Evolutionary conservation across 2,113 vertebrate species (phyloP), one percentile per base, ranked within the genome.

Genomic region (Athene cunicularia): DNA sequence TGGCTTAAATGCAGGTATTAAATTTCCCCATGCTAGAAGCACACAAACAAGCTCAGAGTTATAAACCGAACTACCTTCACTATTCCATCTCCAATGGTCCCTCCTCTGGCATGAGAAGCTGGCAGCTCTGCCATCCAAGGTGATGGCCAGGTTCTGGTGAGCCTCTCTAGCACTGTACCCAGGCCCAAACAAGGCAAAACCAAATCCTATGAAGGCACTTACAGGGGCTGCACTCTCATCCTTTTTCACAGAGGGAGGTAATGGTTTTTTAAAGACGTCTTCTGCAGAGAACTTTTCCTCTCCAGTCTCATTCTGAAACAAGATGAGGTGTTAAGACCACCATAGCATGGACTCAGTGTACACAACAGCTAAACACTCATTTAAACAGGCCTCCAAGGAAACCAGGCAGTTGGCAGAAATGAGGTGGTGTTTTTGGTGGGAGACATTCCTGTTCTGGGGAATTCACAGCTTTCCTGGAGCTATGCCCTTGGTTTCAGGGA

Each of bases 251-350:
- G 97, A 95, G 56, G 99, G 99, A 90, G 99, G 98, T 49, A 99
- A 97, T 28, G 99, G 99, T 88, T 99, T 99, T 98, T 99, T 99
- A 96, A 99, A 99, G 62, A 99, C 98, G 21, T 99, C 99, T 79
- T 99, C 99, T 72, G 95, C 96, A 66, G 98, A 81, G 14, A 93
- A 70, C 50, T 97, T 98, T 87, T 95, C 98, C 63, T 98, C 98
- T 92, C 67, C 95, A 71, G 94, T 21, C 56, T 97, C 97, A 86
- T 97, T 97, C 98, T 98, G 97, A 97, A 98, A 98, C 80, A 71
- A 76, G 49, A 81, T 21, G 4, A 75, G 30, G 18, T 35, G 55
- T 86, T 94, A 86, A 85, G 75, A 60, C 4, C 4, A 8, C 32
- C 35, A 55, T 0, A 72, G 67, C 53, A 35, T 1, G 11, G 39